A percentile compares a stretch with the other conserved stretches of the same genome.
Evolutionary conservation across 2,888 invertebrate species (phyloP).

Genomic region (Lycia hirtaria): DNA sequence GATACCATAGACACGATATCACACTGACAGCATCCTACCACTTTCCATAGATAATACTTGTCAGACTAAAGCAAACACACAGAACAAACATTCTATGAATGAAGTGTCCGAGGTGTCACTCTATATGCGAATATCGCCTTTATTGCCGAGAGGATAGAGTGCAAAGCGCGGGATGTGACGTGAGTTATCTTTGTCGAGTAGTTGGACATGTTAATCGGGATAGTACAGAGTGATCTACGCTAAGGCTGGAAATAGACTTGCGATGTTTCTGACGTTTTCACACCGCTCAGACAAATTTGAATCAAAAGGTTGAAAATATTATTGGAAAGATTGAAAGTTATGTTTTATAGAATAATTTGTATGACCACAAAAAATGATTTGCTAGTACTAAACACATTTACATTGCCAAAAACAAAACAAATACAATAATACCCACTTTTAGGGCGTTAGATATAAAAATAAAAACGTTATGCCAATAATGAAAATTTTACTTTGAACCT

Average conservation of each 20-base stretch:
- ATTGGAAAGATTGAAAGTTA: too few species aligned
- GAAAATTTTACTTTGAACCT: too few species aligned
- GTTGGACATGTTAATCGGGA: constrained; percentile 67
- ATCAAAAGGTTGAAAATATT: too few species aligned
- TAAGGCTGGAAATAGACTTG: constrained; percentile 49
- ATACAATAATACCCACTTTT: too few species aligned
- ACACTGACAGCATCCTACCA: constrained; percentile 3
- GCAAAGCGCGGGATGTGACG: constrained; percentile 1
- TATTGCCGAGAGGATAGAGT: constrained; percentile 3
- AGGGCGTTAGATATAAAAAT: too few species aligned
- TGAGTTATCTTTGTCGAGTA: constrained; percentile 49
- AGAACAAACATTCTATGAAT: constrained; percentile 26
- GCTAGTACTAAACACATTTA: too few species aligned
- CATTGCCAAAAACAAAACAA: too few species aligned
- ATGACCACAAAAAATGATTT: too few species aligned
- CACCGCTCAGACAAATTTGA: background rate
- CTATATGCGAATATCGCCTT: constrained; percentile 1
- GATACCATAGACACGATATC: background rate
- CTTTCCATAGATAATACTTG: constrained; percentile 20
- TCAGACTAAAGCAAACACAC: constrained; percentile 19
- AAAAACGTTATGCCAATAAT: too few species aligned
- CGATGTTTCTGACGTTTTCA: constrained; percentile 16
- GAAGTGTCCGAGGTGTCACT: constrained; percentile 11
- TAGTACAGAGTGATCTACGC: constrained; percentile 65
- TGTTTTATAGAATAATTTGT: too few species aligned